Conservation (phyloP, 2,113 vertebrate species). For the Pelecanoides urinatrix region DNA sequence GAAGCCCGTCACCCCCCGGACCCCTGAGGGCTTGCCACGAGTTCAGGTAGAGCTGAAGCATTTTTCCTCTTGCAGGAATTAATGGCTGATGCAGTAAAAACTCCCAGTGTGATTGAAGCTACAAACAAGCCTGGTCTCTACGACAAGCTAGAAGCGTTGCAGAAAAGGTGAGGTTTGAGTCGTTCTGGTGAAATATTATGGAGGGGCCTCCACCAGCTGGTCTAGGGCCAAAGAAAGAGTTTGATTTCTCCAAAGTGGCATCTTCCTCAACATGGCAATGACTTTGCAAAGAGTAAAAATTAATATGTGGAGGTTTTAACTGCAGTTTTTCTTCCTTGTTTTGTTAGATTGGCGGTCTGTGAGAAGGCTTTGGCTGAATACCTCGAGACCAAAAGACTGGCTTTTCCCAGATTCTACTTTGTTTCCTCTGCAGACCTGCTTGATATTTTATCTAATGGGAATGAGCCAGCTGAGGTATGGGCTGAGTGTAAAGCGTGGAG, state of each 20-base stretch:
- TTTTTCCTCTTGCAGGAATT: constrained; percentile 52
- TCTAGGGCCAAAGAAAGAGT: too few species aligned
- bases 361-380: constrained; percentile 80
- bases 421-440: constrained; percentile 77
- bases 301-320: fast-evolving
- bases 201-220: background rate
- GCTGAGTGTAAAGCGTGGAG: background rate
- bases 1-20: background rate
- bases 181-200: fast-evolving
- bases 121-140: constrained; percentile 75
- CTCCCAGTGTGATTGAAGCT: constrained; percentile 75
- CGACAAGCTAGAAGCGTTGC: constrained; percentile 61
- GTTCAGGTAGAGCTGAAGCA: fast-evolving
- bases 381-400: constrained; percentile 74
- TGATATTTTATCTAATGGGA: constrained; percentile 79
- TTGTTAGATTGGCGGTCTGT: constrained; percentile 62
- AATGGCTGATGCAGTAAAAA: constrained; percentile 62
- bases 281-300: background rate
- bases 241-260: fast-evolving
- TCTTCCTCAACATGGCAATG: background rate
- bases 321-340: background rate
- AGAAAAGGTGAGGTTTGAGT: constrained; percentile 60
- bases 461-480: constrained; percentile 70
- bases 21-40: fast-evolving
- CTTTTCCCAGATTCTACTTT: constrained; percentile 80